Evolutionary conservation across 2,888 invertebrate species (phyloP).

Genomic region (Drosophila anomelani): DNA sequence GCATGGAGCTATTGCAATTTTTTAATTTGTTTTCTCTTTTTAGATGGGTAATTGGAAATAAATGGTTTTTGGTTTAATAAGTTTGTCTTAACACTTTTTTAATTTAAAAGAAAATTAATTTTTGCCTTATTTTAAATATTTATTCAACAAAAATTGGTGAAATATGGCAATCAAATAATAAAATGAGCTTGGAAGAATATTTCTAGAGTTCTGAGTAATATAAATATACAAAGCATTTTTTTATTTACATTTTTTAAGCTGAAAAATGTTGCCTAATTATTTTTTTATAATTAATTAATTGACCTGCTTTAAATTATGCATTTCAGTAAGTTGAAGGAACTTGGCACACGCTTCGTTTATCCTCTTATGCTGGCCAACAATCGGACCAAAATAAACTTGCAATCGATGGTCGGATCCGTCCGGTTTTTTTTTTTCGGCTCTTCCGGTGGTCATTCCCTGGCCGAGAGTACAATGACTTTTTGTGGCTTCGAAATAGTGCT

Average conservation of each 20-base stretch:
- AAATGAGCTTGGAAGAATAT: not conserved
- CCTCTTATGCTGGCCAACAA: constrained; percentile 24
- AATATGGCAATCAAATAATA: not conserved
- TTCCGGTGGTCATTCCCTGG: constrained; percentile 34
- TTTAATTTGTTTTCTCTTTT: not conserved
- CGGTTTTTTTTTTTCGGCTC: constrained; percentile 20
- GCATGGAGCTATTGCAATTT: constrained; percentile 1
- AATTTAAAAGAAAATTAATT: rapidly evolving
- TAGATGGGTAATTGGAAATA: not conserved
- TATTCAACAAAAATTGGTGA: not conserved
- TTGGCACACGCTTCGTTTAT: constrained; percentile 5
- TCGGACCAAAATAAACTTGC: constrained; percentile 5
- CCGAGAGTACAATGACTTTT: constrained; percentile 47
- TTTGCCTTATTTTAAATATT: not conserved
- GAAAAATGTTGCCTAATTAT: not conserved
- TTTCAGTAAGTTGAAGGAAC: constrained; percentile 23
- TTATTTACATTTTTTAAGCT: not conserved
- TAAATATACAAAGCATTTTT: not conserved
- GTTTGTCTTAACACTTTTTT: not conserved
- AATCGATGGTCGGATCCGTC: constrained; percentile 11
- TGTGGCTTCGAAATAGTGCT: constrained; percentile 4
- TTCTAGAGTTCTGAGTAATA: not conserved
- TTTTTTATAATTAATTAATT: no score
- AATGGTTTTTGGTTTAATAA: not conserved
- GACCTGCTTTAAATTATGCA: constrained; percentile 4